Evolutionary conservation across 1,140 invertebrate genomes (phyloP).

Genomic region (Micrasema minimum): DNA sequence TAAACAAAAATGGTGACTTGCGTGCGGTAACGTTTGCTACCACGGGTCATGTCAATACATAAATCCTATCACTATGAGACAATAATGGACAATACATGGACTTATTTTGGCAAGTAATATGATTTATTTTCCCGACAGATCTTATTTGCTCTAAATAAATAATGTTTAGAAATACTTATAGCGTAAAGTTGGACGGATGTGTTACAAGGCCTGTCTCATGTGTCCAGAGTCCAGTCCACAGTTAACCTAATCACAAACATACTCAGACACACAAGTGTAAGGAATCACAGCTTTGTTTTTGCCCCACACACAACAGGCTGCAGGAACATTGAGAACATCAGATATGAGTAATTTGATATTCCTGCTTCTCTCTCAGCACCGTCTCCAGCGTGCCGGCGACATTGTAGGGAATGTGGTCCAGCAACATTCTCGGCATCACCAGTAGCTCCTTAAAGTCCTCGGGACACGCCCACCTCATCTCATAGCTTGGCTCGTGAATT

Average conservation of each 20-base stretch:
- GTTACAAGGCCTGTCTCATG: slow-evolving; percentile 7
- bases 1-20: slow-evolving; percentile 34
- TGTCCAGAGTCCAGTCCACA: too few relatives aligned
- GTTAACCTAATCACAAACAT: slow-evolving; percentile 25
- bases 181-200: slow-evolving; percentile 20
- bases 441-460: slow-evolving; percentile 80
- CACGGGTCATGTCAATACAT: slow-evolving; percentile 8
- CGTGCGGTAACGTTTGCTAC: slow-evolving; percentile 26
- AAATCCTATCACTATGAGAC: slow-evolving; percentile 2
- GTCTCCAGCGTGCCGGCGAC: slow-evolving; percentile 74
- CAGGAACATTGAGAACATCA: slow-evolving; percentile 49
- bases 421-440: slow-evolving; percentile 80
- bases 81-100: background rate
- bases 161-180: slow-evolving; percentile 10
- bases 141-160: slow-evolving; percentile 16
- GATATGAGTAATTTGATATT: slow-evolving; percentile 62
- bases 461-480: slow-evolving; percentile 79
- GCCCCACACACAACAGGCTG: slow-evolving; percentile 38
- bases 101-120: slow-evolving; percentile 16
- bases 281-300: slow-evolving; percentile 54
- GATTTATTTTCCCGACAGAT: background rate
- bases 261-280: slow-evolving; percentile 20
- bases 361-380: slow-evolving; percentile 68
- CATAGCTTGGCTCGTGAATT: slow-evolving; percentile 71
- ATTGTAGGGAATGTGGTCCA: slow-evolving; percentile 80